These are phyloP conservation scores for Sinocyclocheilus rhinocerous DNA, from an alignment of 2,113 vertebrate species.

Conservation along the genomic window DNA sequence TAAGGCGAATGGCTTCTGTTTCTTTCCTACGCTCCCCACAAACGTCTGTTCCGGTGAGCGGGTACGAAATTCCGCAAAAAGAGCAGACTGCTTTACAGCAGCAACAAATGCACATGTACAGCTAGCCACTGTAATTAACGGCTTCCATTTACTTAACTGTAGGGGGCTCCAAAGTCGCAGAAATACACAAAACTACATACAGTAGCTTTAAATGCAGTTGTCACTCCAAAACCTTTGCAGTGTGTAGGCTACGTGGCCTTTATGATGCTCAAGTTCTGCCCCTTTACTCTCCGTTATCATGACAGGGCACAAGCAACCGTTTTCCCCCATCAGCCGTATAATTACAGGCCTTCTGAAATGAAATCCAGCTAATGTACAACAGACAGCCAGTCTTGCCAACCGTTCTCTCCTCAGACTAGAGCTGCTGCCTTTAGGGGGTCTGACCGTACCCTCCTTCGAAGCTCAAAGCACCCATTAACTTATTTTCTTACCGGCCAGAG, in stretches of 20 bases:
- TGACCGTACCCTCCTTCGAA: neutral
- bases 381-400: constrained; percentile 50
- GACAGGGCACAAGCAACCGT: constrained; percentile 43
- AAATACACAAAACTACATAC: neutral
- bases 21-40: too few relatives aligned
- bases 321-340: constrained; percentile 51
- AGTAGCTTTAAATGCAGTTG: neutral
- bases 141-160: neutral
- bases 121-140: neutral
- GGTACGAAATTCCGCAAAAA: too few relatives aligned
- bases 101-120: neutral
- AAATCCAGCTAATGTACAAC: constrained; percentile 60
- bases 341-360: constrained; percentile 57
- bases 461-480: constrained; percentile 48
- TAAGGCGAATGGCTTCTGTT: too few relatives aligned
- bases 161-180: too few relatives aligned
- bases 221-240: neutral
- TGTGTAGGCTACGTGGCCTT: constrained; percentile 4
- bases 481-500: constrained; percentile 49
- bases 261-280: constrained; percentile 29
- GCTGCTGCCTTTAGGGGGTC: neutral
- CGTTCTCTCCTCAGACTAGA: neutral
- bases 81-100: too few relatives aligned
- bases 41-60: too few relatives aligned
- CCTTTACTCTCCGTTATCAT: constrained; percentile 33